These are phyloP conservation scores for Cerastis leucographa DNA, from an alignment of 2,888 invertebrate species.

Conservation along the genomic window DNA sequence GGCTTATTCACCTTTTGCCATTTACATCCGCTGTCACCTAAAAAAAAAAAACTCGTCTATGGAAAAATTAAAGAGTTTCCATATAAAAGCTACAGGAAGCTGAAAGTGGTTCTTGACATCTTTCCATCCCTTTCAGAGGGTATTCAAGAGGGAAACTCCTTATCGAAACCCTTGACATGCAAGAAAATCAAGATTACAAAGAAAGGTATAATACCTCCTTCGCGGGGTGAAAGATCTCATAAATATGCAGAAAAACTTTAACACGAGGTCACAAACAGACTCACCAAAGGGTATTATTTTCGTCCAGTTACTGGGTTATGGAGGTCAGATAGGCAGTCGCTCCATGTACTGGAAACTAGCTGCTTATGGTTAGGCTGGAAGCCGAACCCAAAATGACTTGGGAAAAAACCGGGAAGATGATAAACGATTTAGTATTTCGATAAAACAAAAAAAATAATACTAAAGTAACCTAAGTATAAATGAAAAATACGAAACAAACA, in stretches of 20 bases:
- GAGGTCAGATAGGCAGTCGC: neutral
- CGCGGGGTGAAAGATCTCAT: constrained; percentile 1
- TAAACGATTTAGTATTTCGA: neutral
- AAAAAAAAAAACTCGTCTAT: neutral
- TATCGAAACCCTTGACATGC: neutral
- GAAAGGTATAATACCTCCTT: neutral
- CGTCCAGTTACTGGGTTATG: neutral
- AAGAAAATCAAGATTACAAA: constrained; percentile 20
- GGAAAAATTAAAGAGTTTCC: neutral
- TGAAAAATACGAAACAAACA: neutral
- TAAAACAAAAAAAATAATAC: too few relatives aligned
- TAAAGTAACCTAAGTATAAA: neutral
- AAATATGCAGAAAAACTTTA: neutral
- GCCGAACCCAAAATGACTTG: neutral
- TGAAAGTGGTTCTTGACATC: constrained; percentile 15
- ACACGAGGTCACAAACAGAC: neutral
- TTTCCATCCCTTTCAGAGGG: neutral
- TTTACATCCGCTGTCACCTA: too few relatives aligned
- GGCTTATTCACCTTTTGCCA: neutral
- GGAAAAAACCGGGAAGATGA: neutral
- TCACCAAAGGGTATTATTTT: neutral
- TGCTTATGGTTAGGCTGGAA: neutral
- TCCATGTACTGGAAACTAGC: neutral
- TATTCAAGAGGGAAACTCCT: constrained; percentile 16
- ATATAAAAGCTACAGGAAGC: neutral